Conservation (phyloP, 2,888 invertebrate genomes). For the Oasisia sp. region DNA sequence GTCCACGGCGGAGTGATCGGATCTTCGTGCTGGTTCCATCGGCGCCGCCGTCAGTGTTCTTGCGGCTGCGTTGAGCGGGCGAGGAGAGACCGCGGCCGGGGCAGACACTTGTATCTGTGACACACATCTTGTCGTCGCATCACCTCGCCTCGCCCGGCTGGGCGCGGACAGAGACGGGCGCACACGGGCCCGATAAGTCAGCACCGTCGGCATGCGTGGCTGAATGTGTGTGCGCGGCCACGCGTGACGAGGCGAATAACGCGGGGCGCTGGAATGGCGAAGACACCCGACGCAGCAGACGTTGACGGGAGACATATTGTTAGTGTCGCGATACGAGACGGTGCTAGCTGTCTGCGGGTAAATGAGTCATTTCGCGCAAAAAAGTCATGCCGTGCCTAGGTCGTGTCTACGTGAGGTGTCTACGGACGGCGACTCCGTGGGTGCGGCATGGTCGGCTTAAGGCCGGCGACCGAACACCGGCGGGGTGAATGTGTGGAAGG, state of each 20-base stretch:
- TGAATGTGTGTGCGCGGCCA: neutral
- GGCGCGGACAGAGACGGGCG: neutral
- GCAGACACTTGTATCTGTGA: neutral
- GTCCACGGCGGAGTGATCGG: neutral
- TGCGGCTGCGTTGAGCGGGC: neutral
- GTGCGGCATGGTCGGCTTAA: neutral
- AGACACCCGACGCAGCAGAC: neutral
- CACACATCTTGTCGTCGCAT: neutral
- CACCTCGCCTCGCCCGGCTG: neutral
- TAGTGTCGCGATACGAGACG: slow-evolving; percentile 17
- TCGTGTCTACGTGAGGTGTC: neutral
- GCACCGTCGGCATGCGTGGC: neutral
- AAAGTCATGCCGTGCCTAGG: neutral
- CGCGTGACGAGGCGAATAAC: neutral
- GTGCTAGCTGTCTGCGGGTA: neutral
- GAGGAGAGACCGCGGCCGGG: neutral
- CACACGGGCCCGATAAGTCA: neutral
- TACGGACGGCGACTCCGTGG: neutral
- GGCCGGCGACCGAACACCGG: neutral
- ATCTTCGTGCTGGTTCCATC: neutral
- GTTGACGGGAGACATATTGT: slow-evolving; percentile 11
- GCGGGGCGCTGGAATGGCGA: neutral
- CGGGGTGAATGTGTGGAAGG: neutral
- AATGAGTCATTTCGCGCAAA: neutral
- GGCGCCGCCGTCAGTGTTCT: neutral